phyloP scores from a whole-genome alignment of 1,140 invertebrate species.

The Steinernema feltiae region DNA sequence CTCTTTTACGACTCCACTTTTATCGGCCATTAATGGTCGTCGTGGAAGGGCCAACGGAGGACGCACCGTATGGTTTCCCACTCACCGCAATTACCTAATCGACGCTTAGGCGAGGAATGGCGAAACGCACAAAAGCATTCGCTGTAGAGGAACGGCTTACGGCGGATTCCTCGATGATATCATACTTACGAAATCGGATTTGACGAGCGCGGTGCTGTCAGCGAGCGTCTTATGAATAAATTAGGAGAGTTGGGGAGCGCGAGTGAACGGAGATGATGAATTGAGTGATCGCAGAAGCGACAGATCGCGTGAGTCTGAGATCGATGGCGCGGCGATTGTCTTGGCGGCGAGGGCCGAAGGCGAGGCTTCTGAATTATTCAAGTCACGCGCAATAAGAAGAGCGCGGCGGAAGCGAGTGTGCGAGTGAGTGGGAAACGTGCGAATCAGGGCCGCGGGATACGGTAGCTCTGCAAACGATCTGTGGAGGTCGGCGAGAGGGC shows the following conservation, averaged over 20 bases:
- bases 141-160: background rate
- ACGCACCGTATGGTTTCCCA: slow-evolving; percentile 4
- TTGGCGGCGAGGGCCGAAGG: background rate
- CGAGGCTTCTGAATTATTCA: slow-evolving; percentile 3
- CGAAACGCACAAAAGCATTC: background rate
- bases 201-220: background rate
- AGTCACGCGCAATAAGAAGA: background rate
- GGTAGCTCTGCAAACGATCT: too few relatives aligned
- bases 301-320: slow-evolving; percentile 6
- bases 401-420: too few relatives aligned
- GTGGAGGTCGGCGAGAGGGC: too few relatives aligned
- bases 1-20: background rate
- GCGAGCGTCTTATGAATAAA: slow-evolving; percentile 11
- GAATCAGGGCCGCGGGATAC: too few relatives aligned
- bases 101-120: background rate
- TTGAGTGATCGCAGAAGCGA: slow-evolving; percentile 7
- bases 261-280: background rate
- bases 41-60: background rate
- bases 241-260: background rate
- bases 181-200: background rate
- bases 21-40: background rate
- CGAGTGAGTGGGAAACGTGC: background rate
- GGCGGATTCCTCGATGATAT: background rate
- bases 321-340: slow-evolving; percentile 4
- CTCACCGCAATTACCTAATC: background rate